Evolutionary conservation across 2,888 invertebrate species (phyloP), one percentile per base, ranked within the genome.

Genomic region (Chymomyza fuscimana): DNA sequence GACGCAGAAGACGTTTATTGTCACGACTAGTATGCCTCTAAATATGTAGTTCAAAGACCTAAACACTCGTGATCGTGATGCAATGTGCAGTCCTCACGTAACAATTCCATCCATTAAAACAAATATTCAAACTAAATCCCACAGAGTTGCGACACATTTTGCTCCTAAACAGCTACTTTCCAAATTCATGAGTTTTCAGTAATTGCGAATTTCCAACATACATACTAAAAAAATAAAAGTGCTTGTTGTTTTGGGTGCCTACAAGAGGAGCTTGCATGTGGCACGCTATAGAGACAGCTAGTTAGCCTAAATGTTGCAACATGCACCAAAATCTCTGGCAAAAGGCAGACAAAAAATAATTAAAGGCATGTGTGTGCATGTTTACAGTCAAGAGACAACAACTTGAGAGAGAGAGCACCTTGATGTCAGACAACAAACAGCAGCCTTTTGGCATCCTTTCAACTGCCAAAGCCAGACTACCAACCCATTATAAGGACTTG

Each of bases 281-380:
- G 22, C 54, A 54, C 54, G 54, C 54, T 5, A 4, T 4, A 54
- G n/a, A 54, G 54, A n/a, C 54, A 54, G 22, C 77, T 76, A 72
- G 77, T 79, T 74, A 72, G 79, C 76, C 76, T 65, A 64, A 78
- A 77, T 74, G 71, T 67, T 69, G 68, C 74, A 68, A 72, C 16
- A 16, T 54, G 54, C 15, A 19, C 10, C 19, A 54, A 54, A 32
- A 54, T 46, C 10, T 54, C 54, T 19, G 15, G 4, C 22, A n/a
- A 54, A 54, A 54, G 54, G 54, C 54, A 9, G 54, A 10, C 29
- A 59, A 59, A 59, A 59, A 59, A 59, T 32, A 32, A 59, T 29
- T 29, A 29, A 19, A 46, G 40, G 3, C 32, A 32, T 7, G 32
- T 32, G 32, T 12, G 32, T 29, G 29, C 32, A n/a, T 59, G 22